Evolutionary conservation across 2,888 invertebrate genomes (phyloP), one percentile per base, ranked within the genome.

Genomic region (Pristionchus arcanus): DNA sequence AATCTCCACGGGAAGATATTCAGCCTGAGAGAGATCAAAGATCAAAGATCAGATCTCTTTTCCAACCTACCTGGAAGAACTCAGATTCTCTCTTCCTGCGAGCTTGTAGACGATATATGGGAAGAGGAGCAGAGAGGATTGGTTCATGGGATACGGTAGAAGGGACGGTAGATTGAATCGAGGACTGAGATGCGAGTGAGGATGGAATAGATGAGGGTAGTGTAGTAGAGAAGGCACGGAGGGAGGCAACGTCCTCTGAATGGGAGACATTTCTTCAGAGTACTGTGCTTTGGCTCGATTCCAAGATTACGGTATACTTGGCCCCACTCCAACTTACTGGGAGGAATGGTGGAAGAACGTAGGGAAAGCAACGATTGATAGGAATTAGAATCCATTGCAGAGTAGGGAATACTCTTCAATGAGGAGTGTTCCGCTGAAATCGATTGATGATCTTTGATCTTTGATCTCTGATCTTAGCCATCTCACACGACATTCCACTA

Each of bases 291-390:
- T 74, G 74, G 19, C 37, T 31, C 31, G 19, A 7, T 13, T 34
- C 74, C 74, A 74, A 34, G 74, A n/a, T 19, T 68, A 68, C 68
- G 28, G 68, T 68, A 68, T 1, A 59, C 25, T 59, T 59, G 19
- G 59, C 21, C 19, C 59, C 16, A 2, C 19, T 21, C 66, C 66
- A 25, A 31, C 68, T n/a, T n/a, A 77, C 77, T 77, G 42, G 77
- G 77, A 25, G 77, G 77, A n/a, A 77, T 77, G 25, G 77, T 77
- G 42, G 77, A 77, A 21, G 77, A 77, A 42, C 77, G 77, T 4
- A 77, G 77, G 42, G 77, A 77, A 42, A 77, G 77, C 21, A 77
- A 42, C n/a, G 77, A 77, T 16, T 77, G 77, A n/a, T 77, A 77
- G 25, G 77, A 77, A 34, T 37, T 37, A 2, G 77, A 77, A 21